These are phyloP conservation scores for Apostichopus japonicus DNA, from an alignment of 35 echinoderm and acorn worm genomes.

Conservation along the genomic window DNA sequence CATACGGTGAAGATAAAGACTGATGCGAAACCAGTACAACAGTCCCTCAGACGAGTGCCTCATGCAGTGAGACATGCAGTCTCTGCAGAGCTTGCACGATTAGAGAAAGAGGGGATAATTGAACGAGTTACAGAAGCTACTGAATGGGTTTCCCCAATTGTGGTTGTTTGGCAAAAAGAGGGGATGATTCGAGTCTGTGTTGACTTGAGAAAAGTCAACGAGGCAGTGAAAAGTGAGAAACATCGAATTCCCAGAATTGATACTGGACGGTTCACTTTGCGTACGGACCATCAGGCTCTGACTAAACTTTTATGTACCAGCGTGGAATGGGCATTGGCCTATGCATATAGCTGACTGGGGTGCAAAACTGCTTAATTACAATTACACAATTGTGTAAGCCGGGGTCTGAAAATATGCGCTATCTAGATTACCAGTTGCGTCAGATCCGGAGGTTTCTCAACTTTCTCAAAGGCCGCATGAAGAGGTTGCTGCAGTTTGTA, in stretches of 20 bases:
- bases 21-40: neutral
- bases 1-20: neutral
- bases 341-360: constrained; percentile 20
- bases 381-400: neutral
- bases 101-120: neutral
- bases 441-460: neutral
- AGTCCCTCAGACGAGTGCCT: neutral
- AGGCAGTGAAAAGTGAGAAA: constrained; percentile 26
- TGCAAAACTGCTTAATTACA: neutral
- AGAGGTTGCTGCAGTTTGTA: neutral
- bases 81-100: neutral
- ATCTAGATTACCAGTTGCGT: neutral
- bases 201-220: constrained; percentile 39
- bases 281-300: constrained; percentile 18
- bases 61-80: neutral
- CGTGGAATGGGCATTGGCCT: constrained; percentile 15
- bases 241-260: constrained; percentile 14
- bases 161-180: constrained; percentile 9
- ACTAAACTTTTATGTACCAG: constrained; percentile 27
- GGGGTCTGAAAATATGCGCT: neutral
- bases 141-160: constrained; percentile 35
- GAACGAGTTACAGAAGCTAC: neutral
- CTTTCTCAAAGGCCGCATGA: neutral
- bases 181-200: constrained; percentile 43
- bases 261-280: neutral